Evolutionary conservation across 2,888 invertebrate genomes (phyloP), one percentile per base, ranked within the genome.

Genomic region (Spodoptera exigua): DNA sequence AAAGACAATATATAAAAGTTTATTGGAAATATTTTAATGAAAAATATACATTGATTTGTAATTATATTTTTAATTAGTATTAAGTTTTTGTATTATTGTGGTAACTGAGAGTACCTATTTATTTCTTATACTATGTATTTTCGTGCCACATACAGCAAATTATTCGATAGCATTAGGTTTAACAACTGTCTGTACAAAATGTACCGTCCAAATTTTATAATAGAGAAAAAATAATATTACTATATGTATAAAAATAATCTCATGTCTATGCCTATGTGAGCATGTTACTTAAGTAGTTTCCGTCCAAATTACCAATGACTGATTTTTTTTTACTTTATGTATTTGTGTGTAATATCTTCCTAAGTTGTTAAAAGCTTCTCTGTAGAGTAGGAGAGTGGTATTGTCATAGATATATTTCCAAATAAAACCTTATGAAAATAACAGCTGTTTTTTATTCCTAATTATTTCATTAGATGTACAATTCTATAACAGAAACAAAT

Each of bases 271-370:
- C 51, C 62, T 70, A 71, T 80, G 74, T 85, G 81, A 87, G 84
- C 84, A 82, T 72, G 86, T 89, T 91, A 93, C 93, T 92, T 93
- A 92, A 85, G 85, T 93, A 92, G 89, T 91, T 88, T 93, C 93
- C 93, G 93, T 93, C 93, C 93, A 93, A 93, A 87, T 91, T 88
- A 90, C 87, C 85, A 91, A 90, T 90, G 91, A 92, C 93, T 92
- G 92, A 92, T 85, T 86, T 87, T 88, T 85, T 70, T 85, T 70
- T 82, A 79, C 74, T 80, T 87, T 89, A 86, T 83, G 77, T 86
- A 82, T 83, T 63, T 67, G 75, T 80, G 74, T 82, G 77, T 83
- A 82, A 74, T 85, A 84, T 85, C 84, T 70, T 84, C 68, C 78
- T 85, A 86, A 82, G 87, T 90, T 89, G 86, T 89, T 87, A 86